Evolutionary conservation across 2,888 invertebrate genomes (phyloP).

Genomic region (Nycteola revayana): DNA sequence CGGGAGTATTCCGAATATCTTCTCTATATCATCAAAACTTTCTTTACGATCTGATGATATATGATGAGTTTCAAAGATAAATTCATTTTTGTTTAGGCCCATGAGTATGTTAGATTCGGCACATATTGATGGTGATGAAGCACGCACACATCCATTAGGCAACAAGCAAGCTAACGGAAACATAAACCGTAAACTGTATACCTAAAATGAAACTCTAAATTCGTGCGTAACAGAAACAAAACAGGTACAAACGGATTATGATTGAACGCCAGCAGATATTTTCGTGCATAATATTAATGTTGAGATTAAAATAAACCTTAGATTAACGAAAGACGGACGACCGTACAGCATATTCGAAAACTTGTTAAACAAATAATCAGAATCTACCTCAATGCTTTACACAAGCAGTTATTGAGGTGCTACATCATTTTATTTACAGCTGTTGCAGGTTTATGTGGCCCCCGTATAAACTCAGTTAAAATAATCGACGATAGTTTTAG

Average conservation of each 20-base stretch:
- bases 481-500: constrained; percentile 66
- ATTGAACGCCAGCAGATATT: constrained; percentile 77
- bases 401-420: constrained; percentile 66
- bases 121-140: constrained; percentile 14
- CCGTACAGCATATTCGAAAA: constrained; percentile 49
- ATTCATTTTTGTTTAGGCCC: no score
- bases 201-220: constrained; percentile 49
- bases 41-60: constrained; percentile 31
- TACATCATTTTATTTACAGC: constrained; percentile 78
- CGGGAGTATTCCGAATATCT: constrained; percentile 30
- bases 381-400: constrained; percentile 64
- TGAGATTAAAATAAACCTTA: constrained; percentile 70
- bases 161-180: constrained; percentile 51
- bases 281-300: constrained; percentile 70
- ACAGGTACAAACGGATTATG: constrained; percentile 75
- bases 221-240: constrained; percentile 73
- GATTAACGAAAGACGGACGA: constrained; percentile 68
- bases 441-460: constrained; percentile 66
- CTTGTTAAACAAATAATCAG: constrained; percentile 74
- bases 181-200: constrained; percentile 54
- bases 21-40: constrained; percentile 37
- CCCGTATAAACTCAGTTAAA: constrained; percentile 55
- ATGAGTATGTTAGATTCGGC: constrained; percentile 17
- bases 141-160: constrained; percentile 45
- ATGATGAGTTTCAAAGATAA: no score